Base-by-base conservation (phyloP, 2,113 vertebrate genomes). In the Colinus virginianus region DNA sequence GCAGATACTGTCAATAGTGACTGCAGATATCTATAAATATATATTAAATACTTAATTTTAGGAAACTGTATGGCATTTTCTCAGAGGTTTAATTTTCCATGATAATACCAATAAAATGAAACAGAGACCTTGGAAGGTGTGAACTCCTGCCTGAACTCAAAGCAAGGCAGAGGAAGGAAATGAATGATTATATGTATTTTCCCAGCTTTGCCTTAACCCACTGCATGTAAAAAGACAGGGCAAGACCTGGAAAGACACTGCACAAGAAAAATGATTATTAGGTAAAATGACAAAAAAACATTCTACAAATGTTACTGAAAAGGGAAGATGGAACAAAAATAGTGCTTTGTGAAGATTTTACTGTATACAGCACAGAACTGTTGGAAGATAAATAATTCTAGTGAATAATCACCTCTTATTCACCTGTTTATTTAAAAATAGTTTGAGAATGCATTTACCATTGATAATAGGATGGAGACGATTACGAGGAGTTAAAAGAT, bases 51-150 rank as follows among this genome's bases (percentile, higher is more conserved):
- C 13, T 88, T 17, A 71, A 3, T 81, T 90, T 92, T 48, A 75
- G 63, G 80, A 84, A 93, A 81, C 3, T 22, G 20, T 42, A 67
- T 59, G 55, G 30, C 11, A 79, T 94, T 87, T 95, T 91, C 78
- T 76, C 63, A 87, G 81, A 59, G 69, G 40, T 10, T 89, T 84
- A 82, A 72, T 82, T 89, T 94, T 36, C 66, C 26, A 10, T 77
- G 87, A 95, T 64, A 87, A 76, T 77, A 95, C 48, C 18, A 91
- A 92, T 87, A 87, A 95, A 91, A 36, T 28, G 51, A 69, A 79
- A 64, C 23, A 79, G 40, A 92, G 12, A 20, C 46, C 49, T 69
- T 79, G 63, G 23, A 91, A 82, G 18, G 28, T 36, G 26, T 64
- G 40, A 91, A 87, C 18, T 84, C 59, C 36, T 87, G 26, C 36